Evolutionary conservation across 2,888 invertebrate genomes (phyloP).

Genomic region (Parnassius smintheus): DNA sequence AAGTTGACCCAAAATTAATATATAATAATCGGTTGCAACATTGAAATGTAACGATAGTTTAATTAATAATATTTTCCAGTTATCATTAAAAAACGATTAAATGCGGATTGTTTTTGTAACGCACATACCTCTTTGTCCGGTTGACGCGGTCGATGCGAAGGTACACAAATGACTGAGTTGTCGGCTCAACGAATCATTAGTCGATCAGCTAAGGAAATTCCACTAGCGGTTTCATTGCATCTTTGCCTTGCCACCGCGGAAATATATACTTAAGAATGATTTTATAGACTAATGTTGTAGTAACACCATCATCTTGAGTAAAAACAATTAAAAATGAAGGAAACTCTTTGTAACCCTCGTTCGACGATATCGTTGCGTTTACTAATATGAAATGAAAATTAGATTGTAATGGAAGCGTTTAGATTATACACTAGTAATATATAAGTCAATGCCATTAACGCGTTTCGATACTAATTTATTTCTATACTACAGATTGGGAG

Average conservation of each 20-base stretch:
- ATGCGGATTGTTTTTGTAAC: constrained; percentile 36
- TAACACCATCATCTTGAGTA: constrained; percentile 5
- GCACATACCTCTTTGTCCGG: constrained; percentile 51
- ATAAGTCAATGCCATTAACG: constrained; percentile 30
- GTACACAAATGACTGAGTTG: constrained; percentile 51
- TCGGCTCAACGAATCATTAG: constrained; percentile 30
- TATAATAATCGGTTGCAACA: constrained; percentile 17
- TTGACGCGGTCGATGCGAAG: constrained; percentile 48
- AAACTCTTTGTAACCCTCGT: constrained; percentile 29
- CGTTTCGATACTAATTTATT: constrained; percentile 32
- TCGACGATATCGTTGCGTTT: constrained; percentile 32
- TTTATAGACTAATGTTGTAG: constrained; percentile 5
- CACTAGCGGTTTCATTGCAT: constrained; percentile 44
- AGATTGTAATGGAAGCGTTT: constrained; percentile 42
- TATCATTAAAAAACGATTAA: constrained; percentile 57
- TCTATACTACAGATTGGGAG: neutral
- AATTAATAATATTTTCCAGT: constrained; percentile 27
- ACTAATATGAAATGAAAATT: constrained; percentile 41
- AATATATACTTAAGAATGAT: constrained; percentile 25
- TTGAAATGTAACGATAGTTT: constrained; percentile 18
- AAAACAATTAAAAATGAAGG: constrained; percentile 8
- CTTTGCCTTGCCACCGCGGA: constrained; percentile 41
- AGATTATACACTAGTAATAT: constrained; percentile 36
- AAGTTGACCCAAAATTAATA: constrained; percentile 12
- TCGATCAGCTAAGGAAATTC: constrained; percentile 45